These are phyloP conservation scores for Cossypha caffra DNA, from an alignment of 2,797 vertebrate genomes.

Conservation along the genomic window DNA sequence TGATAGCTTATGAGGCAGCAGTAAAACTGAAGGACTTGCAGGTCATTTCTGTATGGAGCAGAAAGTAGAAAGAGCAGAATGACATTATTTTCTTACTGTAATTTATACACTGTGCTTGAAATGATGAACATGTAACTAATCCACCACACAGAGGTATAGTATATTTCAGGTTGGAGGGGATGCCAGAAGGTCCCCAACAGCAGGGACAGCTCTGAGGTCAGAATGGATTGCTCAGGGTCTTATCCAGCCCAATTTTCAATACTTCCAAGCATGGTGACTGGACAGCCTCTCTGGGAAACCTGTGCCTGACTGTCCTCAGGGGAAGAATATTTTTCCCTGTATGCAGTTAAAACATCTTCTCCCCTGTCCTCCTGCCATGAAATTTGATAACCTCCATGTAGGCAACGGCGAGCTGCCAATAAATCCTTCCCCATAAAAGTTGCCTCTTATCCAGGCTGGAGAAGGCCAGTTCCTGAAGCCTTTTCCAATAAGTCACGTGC, in stretches of 20 bases:
- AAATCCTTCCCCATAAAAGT: not conserved
- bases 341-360: not conserved
- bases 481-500: not conserved
- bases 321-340: not conserved
- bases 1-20: conserved; percentile 6
- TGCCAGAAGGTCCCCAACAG: not conserved
- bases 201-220: not conserved
- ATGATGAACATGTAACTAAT: not conserved
- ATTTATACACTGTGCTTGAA: not conserved
- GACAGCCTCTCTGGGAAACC: not conserved
- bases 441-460: not conserved
- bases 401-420: not conserved
- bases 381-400: not conserved
- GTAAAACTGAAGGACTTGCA: conserved; percentile 26
- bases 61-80: not conserved
- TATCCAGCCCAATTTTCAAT: not conserved
- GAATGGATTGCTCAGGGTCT: not conserved
- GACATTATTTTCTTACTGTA: not conserved
- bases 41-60: not conserved
- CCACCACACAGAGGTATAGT: fast-evolving
- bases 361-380: not conserved
- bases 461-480: not conserved
- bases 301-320: not conserved
- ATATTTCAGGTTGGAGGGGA: not conserved
- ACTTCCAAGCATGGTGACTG: not conserved